Base-by-base conservation (phyloP, 2,888 invertebrate genomes). In the Ichneumoninae sp. region DNA sequence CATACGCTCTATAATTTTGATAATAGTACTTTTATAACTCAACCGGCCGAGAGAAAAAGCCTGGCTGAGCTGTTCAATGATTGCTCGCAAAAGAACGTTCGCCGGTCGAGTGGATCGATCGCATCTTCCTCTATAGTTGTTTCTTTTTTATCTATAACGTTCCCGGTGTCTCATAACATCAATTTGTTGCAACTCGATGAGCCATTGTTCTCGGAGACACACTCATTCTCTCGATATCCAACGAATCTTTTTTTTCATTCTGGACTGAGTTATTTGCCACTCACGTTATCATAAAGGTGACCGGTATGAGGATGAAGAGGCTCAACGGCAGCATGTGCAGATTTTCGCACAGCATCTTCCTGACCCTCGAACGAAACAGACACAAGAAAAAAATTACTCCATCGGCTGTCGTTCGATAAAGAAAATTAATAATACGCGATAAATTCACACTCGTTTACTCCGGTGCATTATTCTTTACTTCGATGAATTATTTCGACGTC, bases 201-300 rank as follows among this genome's bases (percentile, higher is more conserved):
- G 63, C 44, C 74, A 81, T 84, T 84, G 77, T 81, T 82, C 81
- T 65, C 73, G 40, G 13, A 66, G 40, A 54, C 57, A 22, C 26
- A 26, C 57, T 13, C 63, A 1, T 3, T 57, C 22, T 40, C n/a
- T 63, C 47, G 44, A 71, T n/a, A 30, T 33, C 16, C n/a, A n/a
- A 30, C 26, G 4, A 30, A n/a, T 30, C 19, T 10, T 50, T n/a
- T 16, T 8, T 44, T 36, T 47, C 19, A 40, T 26, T 57, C 10
- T 52, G n/a, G 4, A 50, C 19, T 2, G 13, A 3, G 13, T 50
- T 3, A 19, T 33, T 74, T 36, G 44, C 40, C 84, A 94, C 94
- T 94, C 89, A 94, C 94, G 94, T 94, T 88, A 93, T 91, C 73
- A 94, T 87, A 82, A 94, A 94, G 16, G 94, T 94, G 52, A 90